A percentile compares a stretch with the other conserved stretches of the same genome.
Conservation (phyloP, 2,888 invertebrate genomes). For the Rhopalosiphum nymphaeae region DNA sequence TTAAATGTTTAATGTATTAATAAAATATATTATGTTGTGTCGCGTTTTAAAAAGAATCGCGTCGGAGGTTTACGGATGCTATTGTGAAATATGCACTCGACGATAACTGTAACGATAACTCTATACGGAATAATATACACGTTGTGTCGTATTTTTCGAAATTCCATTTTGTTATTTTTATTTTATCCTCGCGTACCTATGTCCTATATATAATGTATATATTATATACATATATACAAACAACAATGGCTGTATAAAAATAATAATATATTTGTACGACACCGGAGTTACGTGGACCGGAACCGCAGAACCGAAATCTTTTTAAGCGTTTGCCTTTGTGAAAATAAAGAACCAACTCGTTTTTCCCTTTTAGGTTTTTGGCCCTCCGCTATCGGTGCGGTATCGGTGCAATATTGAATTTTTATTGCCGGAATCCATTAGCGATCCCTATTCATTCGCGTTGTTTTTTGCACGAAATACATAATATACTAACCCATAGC, state of each 20-base stretch:
- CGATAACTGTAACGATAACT: background rate
- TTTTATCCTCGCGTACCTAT: conserved; percentile 2
- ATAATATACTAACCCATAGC: conserved; percentile 32
- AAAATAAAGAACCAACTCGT: conserved; percentile 45
- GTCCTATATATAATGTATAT: background rate
- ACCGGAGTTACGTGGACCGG: conserved; percentile 50
- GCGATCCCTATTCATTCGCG: conserved; percentile 64
- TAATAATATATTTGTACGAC: conserved; percentile 55
- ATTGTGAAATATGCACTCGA: background rate
- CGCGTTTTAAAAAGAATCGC: background rate
- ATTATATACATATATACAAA: background rate
- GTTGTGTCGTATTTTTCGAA: background rate
- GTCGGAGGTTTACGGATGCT: background rate
- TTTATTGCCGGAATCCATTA: conserved; percentile 64
- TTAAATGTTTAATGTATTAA: background rate
- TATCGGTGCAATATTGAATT: conserved; percentile 65
- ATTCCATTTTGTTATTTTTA: conserved; percentile 22
- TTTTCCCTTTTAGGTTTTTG: conserved; percentile 56
- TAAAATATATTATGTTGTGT: background rate
- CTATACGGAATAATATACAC: background rate
- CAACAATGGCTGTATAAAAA: conserved; percentile 33
- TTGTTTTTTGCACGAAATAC: conserved; percentile 55
- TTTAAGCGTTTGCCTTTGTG: conserved; percentile 58
- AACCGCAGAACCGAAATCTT: conserved; percentile 58
- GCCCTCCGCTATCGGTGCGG: conserved; percentile 39